Percentiles rank a stretch among this genome's conserved stretches.
Conservation (phyloP, 2,797 vertebrate genomes). For the Knipowitschia caucasica region DNA sequence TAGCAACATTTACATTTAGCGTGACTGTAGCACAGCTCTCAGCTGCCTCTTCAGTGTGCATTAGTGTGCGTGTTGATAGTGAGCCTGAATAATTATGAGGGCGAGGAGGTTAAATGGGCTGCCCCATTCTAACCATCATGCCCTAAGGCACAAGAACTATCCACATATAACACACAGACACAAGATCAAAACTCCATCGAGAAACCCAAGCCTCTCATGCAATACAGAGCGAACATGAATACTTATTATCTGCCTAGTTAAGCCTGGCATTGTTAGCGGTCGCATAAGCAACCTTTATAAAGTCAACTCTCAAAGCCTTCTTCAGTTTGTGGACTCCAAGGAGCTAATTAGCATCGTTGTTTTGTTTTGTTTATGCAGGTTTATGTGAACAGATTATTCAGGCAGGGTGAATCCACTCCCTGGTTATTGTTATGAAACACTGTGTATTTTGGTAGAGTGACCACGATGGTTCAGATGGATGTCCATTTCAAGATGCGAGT, state of each 20-base stretch:
- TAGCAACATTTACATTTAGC: conserved; percentile 39
- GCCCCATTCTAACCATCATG: conserved; percentile 39
- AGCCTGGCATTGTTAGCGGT: conserved; percentile 20
- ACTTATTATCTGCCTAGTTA: conserved; percentile 38
- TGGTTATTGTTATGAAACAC: conserved; percentile 12
- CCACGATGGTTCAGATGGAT: neutral
- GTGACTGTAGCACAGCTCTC: conserved; percentile 20
- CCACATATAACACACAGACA: conserved; percentile 25
- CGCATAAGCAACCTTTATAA: conserved; percentile 17
- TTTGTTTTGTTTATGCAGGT: conserved; percentile 6
- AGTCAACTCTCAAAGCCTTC: conserved; percentile 21
- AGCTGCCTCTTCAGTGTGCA: conserved; percentile 26
- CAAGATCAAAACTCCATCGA: conserved; percentile 14
- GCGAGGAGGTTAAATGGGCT: conserved; percentile 61
- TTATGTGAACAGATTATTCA: conserved; percentile 16
- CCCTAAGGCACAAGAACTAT: conserved; percentile 35
- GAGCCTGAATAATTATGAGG: conserved; percentile 62
- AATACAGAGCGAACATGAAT: conserved; percentile 25
- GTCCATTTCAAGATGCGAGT: neutral
- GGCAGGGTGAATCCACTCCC: conserved; percentile 3
- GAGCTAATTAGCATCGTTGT: conserved; percentile 39
- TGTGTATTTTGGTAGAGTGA: neutral
- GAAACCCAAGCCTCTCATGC: conserved; percentile 18
- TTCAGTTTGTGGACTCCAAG: conserved; percentile 27
- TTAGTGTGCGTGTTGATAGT: conserved; percentile 43